Evolutionary conservation across 1,140 invertebrate genomes (phyloP), one percentile per base, ranked within the genome.

Genomic region (Leptopilina clavipes): DNA sequence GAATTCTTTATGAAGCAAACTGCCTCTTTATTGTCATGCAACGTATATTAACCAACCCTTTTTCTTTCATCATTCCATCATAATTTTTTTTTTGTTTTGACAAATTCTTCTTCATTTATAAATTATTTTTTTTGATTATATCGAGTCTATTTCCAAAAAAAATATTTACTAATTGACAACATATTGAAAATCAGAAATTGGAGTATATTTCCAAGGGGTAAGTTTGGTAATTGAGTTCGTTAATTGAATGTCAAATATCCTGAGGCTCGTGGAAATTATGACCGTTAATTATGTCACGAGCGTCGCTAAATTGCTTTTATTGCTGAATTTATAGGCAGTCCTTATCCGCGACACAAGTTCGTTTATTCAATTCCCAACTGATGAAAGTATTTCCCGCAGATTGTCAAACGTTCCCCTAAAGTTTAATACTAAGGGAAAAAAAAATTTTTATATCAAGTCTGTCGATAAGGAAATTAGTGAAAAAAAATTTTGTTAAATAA

Each of bases 221-320:
- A 1, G 5, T 31, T 31, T 31, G 25, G 25, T 5, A 70, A n/a
- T 70, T 79, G 56, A 25, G 10, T 18, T 65, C 71, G 75, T 79
- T 81, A 81, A 81, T 81, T 81, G 79, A 81, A 82, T 81, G 81
- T 82, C 79, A 82, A 82, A 81, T 79, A 78, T 44, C 45, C 52
- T 43, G 65, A 81, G 77, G 76, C 70, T 43, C 22, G 17, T 19
- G 74, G 81, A 77, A 82, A 71, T 81, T 82, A 79, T 79, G 79
- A 76, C 25, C 72, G 73, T 74, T 79, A 81, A 79, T 81, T 70
- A 81, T 74, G 74, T 43, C 59, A 44, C 40, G 31, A 37, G 43
- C 71, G 56, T 48, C 40, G 40, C 14, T 22, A 40, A 45, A 73
- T 54, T 70, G 73, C 43, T 37, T n/a, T n/a, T n/a, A n/a, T n/a